A percentile compares a stretch with the other conserved stretches of the same genome.
Evolutionary conservation across 2,797 vertebrate genomes (phyloP).

Genomic region (Syngnathus acus): DNA sequence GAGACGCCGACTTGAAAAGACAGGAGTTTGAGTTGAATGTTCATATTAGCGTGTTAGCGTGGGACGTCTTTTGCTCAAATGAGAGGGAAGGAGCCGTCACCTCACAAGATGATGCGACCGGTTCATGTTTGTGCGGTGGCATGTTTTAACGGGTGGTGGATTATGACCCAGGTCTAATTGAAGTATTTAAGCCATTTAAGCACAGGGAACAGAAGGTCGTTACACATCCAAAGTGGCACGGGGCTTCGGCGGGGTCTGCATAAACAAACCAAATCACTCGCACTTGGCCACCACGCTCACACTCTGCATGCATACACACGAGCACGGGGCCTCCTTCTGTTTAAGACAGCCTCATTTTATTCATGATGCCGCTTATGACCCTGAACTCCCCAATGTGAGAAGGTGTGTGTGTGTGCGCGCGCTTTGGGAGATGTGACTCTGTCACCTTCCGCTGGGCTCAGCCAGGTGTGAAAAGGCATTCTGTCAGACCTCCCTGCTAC

Average conservation of each 20-base stretch:
- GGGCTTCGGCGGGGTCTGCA: constrained; percentile 39
- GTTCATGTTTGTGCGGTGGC: constrained; percentile 29
- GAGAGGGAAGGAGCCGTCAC: constrained; percentile 13
- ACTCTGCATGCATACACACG: constrained; percentile 39
- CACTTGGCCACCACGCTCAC: constrained; percentile 25
- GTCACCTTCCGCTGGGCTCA: constrained; percentile 76
- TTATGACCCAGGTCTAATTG: constrained; percentile 73
- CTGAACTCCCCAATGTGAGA: constrained; percentile 69
- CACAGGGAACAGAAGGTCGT: constrained; percentile 72
- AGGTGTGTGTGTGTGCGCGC: constrained; percentile 38
- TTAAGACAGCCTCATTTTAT: constrained; percentile 72
- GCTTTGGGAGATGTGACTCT: constrained; percentile 73
- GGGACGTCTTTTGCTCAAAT: constrained; percentile 12
- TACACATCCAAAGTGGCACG: constrained; percentile 68
- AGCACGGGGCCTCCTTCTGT: constrained; percentile 55
- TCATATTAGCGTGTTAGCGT: constrained; percentile 27
- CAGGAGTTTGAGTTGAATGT: constrained; percentile 38
- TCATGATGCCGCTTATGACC: constrained; percentile 73
- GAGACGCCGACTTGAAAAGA: constrained; percentile 41
- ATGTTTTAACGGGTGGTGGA: constrained; percentile 70
- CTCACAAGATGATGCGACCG: constrained; percentile 19
- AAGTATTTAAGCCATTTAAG: constrained; percentile 72
- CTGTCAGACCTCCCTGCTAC: constrained; percentile 75
- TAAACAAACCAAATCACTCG: constrained; percentile 18
- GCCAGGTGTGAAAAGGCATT: constrained; percentile 82